Conservation (phyloP, 2,113 vertebrate genomes). For the Anas platyrhynchos region DNA sequence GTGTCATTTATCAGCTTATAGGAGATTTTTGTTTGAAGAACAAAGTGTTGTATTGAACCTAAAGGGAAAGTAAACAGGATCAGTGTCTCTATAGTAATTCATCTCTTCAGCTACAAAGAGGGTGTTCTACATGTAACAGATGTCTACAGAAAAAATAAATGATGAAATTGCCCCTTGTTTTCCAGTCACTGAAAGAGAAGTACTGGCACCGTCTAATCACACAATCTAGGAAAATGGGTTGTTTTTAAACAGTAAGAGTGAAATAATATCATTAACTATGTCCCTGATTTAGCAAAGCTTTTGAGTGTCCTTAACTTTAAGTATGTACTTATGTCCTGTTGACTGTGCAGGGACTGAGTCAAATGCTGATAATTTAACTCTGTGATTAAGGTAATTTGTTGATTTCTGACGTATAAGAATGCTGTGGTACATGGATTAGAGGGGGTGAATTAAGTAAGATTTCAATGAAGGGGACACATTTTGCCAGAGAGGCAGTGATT, state of each 20-base stretch:
- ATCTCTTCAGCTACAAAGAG: not conserved
- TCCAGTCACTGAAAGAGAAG: not conserved
- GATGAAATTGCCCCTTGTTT: not conserved
- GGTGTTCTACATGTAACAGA: not conserved
- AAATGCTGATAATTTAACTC: not conserved
- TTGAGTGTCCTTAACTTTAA: not conserved
- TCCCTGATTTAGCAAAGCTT: not conserved
- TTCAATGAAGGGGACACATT: not conserved
- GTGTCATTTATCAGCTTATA: not conserved
- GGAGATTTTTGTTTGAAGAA: conserved; percentile 33
- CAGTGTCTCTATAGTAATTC: not conserved
- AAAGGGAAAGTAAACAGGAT: conserved; percentile 19
- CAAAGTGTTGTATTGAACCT: not conserved
- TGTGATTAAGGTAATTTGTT: not conserved
- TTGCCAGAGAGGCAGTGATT: not conserved
- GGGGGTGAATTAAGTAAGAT: not conserved
- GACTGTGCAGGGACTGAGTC: not conserved
- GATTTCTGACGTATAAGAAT: not conserved
- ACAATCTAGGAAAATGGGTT: not conserved
- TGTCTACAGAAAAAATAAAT: not conserved
- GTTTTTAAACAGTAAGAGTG: not conserved
- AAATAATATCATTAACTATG: not conserved
- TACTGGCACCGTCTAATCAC: not conserved
- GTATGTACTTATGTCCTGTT: not conserved
- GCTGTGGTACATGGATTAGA: not conserved